These are phyloP conservation scores for Temnothorax unifasciatus DNA, from an alignment of 2,888 invertebrate species.

Conservation along the genomic window DNA sequence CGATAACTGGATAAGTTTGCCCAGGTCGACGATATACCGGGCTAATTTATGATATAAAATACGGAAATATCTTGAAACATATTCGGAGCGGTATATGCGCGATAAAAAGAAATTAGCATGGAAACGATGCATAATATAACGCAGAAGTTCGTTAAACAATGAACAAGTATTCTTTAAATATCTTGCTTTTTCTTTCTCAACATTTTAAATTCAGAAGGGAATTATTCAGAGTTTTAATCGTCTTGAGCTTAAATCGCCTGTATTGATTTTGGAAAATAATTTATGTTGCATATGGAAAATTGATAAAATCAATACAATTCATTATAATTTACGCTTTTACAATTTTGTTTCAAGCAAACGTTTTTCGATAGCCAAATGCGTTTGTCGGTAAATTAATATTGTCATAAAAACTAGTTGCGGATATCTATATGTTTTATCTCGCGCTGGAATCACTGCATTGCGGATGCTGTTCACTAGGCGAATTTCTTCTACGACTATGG, in stretches of 20 bases:
- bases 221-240: not conserved
- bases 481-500: slow-evolving; percentile 47
- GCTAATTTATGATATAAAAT: not conserved
- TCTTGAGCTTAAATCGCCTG: too few relatives aligned
- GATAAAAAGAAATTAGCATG: not conserved
- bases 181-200: not conserved
- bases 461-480: slow-evolving; percentile 35
- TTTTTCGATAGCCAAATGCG: not conserved
- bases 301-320: too few relatives aligned
- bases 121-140: not conserved
- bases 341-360: not conserved
- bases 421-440: slow-evolving; percentile 14
- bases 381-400: slow-evolving; percentile 13
- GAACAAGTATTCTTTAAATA: not conserved
- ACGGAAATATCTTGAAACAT: not conserved
- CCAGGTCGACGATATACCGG: not conserved
- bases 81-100: not conserved
- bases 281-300: not conserved
- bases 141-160: not conserved
- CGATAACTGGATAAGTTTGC: slow-evolving; percentile 31
- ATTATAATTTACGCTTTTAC: not conserved
- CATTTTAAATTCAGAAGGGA: not conserved
- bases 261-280: not conserved
- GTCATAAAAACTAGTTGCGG: not conserved
- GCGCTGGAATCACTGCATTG: slow-evolving; percentile 48